Evolutionary conservation across 2,113 vertebrate species (phyloP), one percentile per base, ranked within the genome.

Genomic region (Neotragus moschatus): DNA sequence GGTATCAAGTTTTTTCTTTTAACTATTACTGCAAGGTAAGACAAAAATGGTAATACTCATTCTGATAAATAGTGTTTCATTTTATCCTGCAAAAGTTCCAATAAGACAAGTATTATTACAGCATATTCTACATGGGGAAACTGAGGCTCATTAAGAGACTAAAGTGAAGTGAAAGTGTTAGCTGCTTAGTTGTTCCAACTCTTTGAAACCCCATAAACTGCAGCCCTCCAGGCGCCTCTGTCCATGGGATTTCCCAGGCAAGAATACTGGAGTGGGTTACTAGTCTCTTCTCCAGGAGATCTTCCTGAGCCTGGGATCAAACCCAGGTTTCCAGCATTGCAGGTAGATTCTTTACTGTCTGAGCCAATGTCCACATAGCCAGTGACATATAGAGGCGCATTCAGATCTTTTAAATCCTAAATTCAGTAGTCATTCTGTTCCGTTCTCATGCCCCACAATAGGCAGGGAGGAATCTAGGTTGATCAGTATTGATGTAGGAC

Each of bases 1-100:
- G 15, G 66, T 87, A 36, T 82, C 10, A 10, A 47, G 1, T 12
- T 56, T 80, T 88, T 84, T 30, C 11, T 53, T 88, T 96, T 86
- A 66, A 81, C 66, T 96, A 79, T 53, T 36, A 92, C 81, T 49
- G 1, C 26, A 87, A 66, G n/a, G 26, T 28, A 81, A 80, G 36
- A 82, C 53, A 81, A 88, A 66, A 95, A 92, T 4, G 33, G 15
- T 45, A 82, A 28, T 45, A 86, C 6, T 92, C 16, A 60, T 49
- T 56, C 66, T 88, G 15, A 33, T 73, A 43, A 93, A 47, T 9
- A 10, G 17, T 66, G 51, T 66, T 51, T 94, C 6, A 70, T 12
- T 73, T 51, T 47, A 51, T 84, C 21, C 26, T 70, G 7, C 11
- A 39, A 77, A 94, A 61, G 11, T 92, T 16, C n/a, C 13, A 33